These are phyloP conservation scores for Zhuqinia jingwanae DNA, from an alignment of 2,888 invertebrate species.

Conservation along the genomic window DNA sequence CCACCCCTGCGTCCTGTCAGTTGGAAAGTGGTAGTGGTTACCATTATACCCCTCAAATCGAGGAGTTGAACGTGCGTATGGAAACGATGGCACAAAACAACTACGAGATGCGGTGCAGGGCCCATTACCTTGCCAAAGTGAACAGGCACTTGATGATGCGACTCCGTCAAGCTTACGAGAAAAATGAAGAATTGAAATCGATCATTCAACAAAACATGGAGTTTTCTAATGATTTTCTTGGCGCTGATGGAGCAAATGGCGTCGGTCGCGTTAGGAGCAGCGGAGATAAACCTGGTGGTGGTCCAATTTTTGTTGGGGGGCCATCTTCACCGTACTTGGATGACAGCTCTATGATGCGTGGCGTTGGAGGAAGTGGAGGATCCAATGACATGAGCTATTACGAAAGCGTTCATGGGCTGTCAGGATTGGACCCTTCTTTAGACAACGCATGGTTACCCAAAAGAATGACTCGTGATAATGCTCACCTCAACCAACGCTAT, in stretches of 20 bases:
- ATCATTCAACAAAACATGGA: not conserved
- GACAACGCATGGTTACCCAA: no score
- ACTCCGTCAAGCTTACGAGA: not conserved
- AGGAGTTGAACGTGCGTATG: not conserved
- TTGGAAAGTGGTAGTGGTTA: no score
- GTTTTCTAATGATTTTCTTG: not conserved
- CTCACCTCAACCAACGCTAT: no score
- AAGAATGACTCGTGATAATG: no score
- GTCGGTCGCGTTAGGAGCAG: not conserved
- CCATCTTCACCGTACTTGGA: not conserved
- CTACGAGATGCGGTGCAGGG: not conserved
- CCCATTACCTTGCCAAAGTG: not conserved
- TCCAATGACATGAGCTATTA: not conserved
- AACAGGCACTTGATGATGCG: not conserved
- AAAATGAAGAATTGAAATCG: not conserved
- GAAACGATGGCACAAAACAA: not conserved
- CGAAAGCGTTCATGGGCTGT: not conserved
- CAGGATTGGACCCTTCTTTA: not conserved
- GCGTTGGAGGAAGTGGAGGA: not conserved
- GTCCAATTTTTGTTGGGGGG: not conserved
- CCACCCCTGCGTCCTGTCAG: no score
- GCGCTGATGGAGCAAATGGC: no score
- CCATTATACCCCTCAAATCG: no score
- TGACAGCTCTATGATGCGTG: not conserved
- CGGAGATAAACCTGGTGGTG: not conserved